Evolutionary conservation across 2,888 invertebrate species (phyloP).

Genomic region (Drosophila mercatorum): DNA sequence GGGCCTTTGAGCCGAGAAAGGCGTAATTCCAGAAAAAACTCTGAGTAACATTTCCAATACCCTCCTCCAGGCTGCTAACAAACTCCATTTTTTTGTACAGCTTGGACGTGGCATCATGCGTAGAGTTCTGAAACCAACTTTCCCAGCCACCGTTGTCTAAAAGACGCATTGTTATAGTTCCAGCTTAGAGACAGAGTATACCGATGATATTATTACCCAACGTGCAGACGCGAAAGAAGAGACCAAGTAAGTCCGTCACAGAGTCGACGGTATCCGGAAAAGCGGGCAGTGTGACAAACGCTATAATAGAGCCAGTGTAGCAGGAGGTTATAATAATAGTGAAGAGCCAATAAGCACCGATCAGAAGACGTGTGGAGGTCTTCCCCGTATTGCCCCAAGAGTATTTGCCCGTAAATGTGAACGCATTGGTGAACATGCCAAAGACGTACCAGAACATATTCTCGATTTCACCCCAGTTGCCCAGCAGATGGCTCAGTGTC

Average conservation of each 20-base stretch:
- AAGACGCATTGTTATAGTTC: neutral
- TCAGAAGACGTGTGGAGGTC: conserved; percentile 89
- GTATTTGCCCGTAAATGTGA: conserved; percentile 89
- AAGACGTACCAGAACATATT: conserved; percentile 96
- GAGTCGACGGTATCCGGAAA: conserved; percentile 91
- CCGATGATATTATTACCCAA: conserved; percentile 85
- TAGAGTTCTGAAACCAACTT: conserved; percentile 89
- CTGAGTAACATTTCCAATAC: conserved; percentile 90
- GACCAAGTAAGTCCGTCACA: conserved; percentile 87
- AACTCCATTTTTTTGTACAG: conserved; percentile 89
- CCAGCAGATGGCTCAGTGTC: conserved; percentile 88
- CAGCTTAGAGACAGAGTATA: neutral
- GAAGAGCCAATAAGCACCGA: conserved; percentile 93
- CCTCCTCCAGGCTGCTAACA: conserved; percentile 88
- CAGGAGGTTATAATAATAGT: conserved; percentile 93
- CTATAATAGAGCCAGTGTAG: conserved; percentile 93
- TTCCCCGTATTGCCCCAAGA: conserved; percentile 90
- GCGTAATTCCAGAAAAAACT: conserved; percentile 92
- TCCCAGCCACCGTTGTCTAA: conserved; percentile 91
- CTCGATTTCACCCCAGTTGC: conserved; percentile 90
- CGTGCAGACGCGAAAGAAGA: conserved; percentile 90
- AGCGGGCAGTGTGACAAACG: conserved; percentile 91
- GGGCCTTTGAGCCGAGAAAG: conserved; percentile 90
- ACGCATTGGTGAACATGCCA: conserved; percentile 93
- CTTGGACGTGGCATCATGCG: conserved; percentile 87